Evolutionary conservation across 2,888 invertebrate genomes (phyloP).

Genomic region (Yponomeuta malinellus): DNA sequence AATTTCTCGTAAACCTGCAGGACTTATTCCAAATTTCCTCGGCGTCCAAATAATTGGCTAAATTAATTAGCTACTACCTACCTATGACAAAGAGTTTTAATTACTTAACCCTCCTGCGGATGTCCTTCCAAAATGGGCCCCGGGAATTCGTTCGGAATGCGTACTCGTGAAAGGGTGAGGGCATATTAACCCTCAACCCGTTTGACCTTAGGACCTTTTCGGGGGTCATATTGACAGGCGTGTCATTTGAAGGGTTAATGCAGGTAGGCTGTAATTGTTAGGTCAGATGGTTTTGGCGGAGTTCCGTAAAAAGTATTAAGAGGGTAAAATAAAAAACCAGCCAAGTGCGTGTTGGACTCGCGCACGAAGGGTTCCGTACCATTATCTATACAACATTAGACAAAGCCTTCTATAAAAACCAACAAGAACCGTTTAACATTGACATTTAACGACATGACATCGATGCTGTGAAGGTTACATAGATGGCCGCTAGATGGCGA

Average conservation of each 20-base stretch:
- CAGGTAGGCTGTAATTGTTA: neutral
- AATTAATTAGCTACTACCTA: neutral
- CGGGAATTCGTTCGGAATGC: neutral
- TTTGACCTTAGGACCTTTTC: neutral
- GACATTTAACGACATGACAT: too few relatives aligned
- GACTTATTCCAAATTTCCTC: neutral
- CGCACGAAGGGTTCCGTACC: too few relatives aligned
- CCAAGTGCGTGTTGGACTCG: too few relatives aligned
- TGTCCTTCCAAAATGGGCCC: neutral
- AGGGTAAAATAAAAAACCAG: too few relatives aligned
- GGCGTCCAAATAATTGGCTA: neutral
- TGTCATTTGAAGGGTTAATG: neutral
- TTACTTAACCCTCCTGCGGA: neutral
- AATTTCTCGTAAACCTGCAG: too few relatives aligned
- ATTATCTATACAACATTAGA: too few relatives aligned
- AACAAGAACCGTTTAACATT: too few relatives aligned
- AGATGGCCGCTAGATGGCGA: too few relatives aligned
- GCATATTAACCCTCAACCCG: neutral
- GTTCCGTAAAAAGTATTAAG: too few relatives aligned
- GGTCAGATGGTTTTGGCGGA: too few relatives aligned
- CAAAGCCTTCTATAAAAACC: too few relatives aligned
- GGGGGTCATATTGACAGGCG: neutral
- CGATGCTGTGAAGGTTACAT: too few relatives aligned
- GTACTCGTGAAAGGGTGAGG: neutral
- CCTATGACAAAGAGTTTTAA: neutral